phyloP scores from a whole-genome alignment of 2,888 invertebrate species.

The Lithophane socia region DNA sequence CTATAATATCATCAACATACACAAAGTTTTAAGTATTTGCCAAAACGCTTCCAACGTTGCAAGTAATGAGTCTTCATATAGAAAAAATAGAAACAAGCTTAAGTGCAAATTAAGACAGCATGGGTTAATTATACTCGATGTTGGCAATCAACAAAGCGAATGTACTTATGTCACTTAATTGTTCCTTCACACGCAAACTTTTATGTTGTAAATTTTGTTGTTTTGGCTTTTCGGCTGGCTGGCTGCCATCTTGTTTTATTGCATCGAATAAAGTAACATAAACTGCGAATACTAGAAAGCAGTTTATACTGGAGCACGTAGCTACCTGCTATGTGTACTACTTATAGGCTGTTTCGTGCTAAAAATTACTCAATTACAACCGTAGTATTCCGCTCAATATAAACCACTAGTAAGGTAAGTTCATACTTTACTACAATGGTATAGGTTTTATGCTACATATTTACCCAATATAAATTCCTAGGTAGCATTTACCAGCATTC shows the following conservation, averaged over 20 bases:
- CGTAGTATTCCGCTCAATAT: neutral
- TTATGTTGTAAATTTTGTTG: slow-evolving; percentile 64
- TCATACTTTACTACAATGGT: slow-evolving; percentile 7
- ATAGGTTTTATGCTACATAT: neutral
- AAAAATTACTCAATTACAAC: slow-evolving; percentile 22
- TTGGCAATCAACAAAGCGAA: slow-evolving; percentile 74
- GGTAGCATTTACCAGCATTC: neutral
- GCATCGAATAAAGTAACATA: slow-evolving; percentile 40
- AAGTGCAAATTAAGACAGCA: slow-evolving; percentile 59
- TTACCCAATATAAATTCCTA: neutral
- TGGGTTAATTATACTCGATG: slow-evolving; percentile 64
- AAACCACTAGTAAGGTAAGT: neutral
- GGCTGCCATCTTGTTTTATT: slow-evolving; percentile 59
- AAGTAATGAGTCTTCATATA: neutral
- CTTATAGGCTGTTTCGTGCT: neutral
- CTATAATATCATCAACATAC: neutral
- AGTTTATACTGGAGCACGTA: neutral
- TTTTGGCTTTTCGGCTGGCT: slow-evolving; percentile 62
- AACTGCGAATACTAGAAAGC: slow-evolving; percentile 6
- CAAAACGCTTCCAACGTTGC: neutral
- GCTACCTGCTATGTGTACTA: neutral
- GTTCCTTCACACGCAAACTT: slow-evolving; percentile 74
- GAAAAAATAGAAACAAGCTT: slow-evolving; percentile 22
- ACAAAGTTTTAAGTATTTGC: neutral
- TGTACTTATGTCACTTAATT: slow-evolving; percentile 76